Percentiles rank a stretch among this genome's conserved stretches.
Evolutionary conservation across 2,888 invertebrate genomes (phyloP).

Genomic region (Laspeyria flexula): DNA sequence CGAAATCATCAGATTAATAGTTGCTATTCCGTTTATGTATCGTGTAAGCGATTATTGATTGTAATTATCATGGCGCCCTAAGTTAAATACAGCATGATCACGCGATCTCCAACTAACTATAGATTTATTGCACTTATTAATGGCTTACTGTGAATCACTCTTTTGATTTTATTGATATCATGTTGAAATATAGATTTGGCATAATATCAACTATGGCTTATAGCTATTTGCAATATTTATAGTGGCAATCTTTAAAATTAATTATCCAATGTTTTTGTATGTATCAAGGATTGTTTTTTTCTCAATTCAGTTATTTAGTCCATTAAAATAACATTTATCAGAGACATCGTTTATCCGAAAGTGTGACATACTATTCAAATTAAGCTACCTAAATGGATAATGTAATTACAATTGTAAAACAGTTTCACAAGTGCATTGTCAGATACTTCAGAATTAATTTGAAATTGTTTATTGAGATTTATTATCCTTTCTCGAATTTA

Average conservation of each 20-base stretch:
- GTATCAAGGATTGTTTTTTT: no score
- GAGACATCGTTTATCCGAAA: no score
- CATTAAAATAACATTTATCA: no score
- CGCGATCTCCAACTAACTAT: conserved; percentile 58
- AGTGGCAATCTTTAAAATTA: no score
- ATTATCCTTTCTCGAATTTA: conserved; percentile 26
- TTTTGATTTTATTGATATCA: conserved; percentile 40
- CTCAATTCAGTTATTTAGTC: no score
- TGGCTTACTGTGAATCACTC: conserved; percentile 37
- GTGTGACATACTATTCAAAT: no score
- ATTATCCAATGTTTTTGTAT: no score
- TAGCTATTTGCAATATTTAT: no score
- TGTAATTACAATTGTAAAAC: not conserved
- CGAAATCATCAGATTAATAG: conserved; percentile 64
- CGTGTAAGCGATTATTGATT: conserved; percentile 75
- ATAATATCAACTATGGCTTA: conserved; percentile 24
- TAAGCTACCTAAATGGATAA: not conserved
- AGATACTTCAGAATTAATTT: not conserved
- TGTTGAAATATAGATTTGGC: conserved; percentile 38
- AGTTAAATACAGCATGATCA: conserved; percentile 68
- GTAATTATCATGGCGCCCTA: conserved; percentile 78
- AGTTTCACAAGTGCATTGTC: not conserved
- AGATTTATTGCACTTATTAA: conserved; percentile 60
- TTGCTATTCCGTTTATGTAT: conserved; percentile 63
- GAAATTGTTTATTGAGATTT: conserved; percentile 10